Base-by-base conservation (phyloP, 2,113 vertebrate genomes). In the Barbus barbus region DNA sequence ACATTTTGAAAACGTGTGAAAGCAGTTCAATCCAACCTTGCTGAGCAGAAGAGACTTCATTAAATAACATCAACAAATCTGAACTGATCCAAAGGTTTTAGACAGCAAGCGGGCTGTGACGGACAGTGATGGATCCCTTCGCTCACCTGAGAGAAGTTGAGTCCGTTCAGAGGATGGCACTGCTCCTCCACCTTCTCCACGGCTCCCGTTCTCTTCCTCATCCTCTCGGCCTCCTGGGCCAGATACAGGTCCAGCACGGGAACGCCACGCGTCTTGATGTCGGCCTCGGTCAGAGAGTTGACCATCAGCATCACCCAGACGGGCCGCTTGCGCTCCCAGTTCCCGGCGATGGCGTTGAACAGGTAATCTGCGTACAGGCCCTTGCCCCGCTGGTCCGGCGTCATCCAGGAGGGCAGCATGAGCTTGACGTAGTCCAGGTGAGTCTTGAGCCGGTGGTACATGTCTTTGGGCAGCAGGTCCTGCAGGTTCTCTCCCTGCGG, bases 251-350 rank as follows among this genome's bases (percentile, higher is more conserved):
- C 96, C 88, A 97, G 86, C 46, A 97, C 95, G 0, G 96, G 96
- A 24, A 96, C 94, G 0, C 97, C 96, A 2, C 95, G 89, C 0
- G 95, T 96, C 89, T 96, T 97, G 60, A 97, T 94, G 83, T 96
- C 96, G 1, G 94, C 94, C 88, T 97, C 95, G 0, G 95, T 97
- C 87, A 97, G 86, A 1, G 96, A 97, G 86, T 96, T 97, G 88
- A 97, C 95, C 95, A 96, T 97, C 83, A 98, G 90, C 96, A 97
- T 97, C 86, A 97, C 95, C 97, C 96, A 97, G 12, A 97, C 92
- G 0, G 96, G 96, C 24, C 95, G 94, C 90, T 97, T 97, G 83
- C 93, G 87, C 86, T 97, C 96, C 96, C 96, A 97, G 92, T 96
- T 97, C 18, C 97, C 96, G 0, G 94, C 95, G 11, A 97, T 97